Base-by-base conservation (phyloP, 2,888 invertebrate genomes). In the Hoplodrina blanda region DNA sequence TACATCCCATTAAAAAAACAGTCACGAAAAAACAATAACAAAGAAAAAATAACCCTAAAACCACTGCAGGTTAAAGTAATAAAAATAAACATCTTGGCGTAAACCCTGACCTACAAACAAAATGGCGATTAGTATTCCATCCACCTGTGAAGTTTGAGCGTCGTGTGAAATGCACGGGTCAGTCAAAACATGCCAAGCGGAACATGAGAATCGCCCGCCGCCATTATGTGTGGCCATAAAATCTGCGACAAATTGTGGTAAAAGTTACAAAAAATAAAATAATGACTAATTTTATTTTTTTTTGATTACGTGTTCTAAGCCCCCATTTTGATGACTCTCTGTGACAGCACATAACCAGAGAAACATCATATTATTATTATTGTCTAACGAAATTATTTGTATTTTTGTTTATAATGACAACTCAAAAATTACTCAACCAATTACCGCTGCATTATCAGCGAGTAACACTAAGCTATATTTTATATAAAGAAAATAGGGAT, bases 81-180 rank as follows among this genome's bases (percentile, higher is more conserved):
- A 69, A 80, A 80, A 50, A 41, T 7, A 76, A 70, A 49, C 17
- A 55, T 44, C 30, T 74, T 73, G 25, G 10, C 52, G 62, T 57
- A 74, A 80, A 71, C 86, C 88, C 73, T 90, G 90, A 90, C 91
- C 91, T 84, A 89, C 81, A 87, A 86, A 83, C 49, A 69, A 77
- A 86, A 85, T 78, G 78, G 78, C 74, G 70, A 60, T 78, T 71
- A 71, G 59, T 73, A 78, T 78, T 80, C 73, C 66, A 74, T 80
- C 73, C 66, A 74, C 70, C 61, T 78, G 74, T 67, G 73, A 65
- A 67, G 41, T 75, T 50, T 37, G 68, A 57, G 50, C 46, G 67
- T 75, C 87, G 87, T 88, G 88, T 85, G 90, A 91, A 89, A 86
- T 88, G 85, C 80, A 85, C 73, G 62, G 53, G 44, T 68, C 55